Conservation (phyloP, 2,113 vertebrate genomes). For the Protobothrops mucrosquamatus region DNA sequence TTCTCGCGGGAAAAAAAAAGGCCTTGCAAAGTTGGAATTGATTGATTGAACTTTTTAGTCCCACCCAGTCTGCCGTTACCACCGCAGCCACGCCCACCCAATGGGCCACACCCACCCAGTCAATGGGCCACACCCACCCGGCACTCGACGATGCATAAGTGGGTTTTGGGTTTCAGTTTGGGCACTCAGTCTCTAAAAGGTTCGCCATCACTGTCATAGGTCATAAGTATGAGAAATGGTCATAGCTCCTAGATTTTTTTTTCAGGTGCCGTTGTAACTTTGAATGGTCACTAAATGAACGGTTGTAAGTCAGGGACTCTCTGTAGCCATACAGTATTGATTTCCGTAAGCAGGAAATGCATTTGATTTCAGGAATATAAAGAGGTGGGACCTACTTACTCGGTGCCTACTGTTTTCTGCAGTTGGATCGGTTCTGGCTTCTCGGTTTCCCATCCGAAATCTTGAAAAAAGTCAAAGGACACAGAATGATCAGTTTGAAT, state of each 20-base stretch:
- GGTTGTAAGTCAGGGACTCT: not conserved
- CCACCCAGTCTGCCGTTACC: too few relatives aligned
- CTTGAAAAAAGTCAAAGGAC: conserved; percentile 55
- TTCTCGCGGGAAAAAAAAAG: too few relatives aligned
- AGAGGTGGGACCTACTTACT: conserved; percentile 59
- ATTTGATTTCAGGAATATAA: not conserved
- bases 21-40: too few relatives aligned
- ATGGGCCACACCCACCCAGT: too few relatives aligned
- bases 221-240: not conserved
- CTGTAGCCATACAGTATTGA: not conserved
- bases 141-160: too few relatives aligned
- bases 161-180: too few relatives aligned
- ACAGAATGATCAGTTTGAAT: not conserved
- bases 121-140: too few relatives aligned
- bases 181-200: too few relatives aligned
- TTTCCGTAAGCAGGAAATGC: not conserved
- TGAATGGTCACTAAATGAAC: not conserved
- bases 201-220: too few relatives aligned
- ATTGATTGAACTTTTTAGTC: too few relatives aligned
- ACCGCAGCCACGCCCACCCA: too few relatives aligned
- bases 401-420: conserved; percentile 44
- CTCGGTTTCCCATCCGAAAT: conserved; percentile 66
- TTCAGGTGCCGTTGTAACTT: not conserved
- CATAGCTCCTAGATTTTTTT: not conserved
- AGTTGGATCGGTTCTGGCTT: conserved; percentile 48